These are phyloP conservation scores for Siniperca obscura DNA, from an alignment of 2,797 vertebrate species.

Conservation along the genomic window DNA sequence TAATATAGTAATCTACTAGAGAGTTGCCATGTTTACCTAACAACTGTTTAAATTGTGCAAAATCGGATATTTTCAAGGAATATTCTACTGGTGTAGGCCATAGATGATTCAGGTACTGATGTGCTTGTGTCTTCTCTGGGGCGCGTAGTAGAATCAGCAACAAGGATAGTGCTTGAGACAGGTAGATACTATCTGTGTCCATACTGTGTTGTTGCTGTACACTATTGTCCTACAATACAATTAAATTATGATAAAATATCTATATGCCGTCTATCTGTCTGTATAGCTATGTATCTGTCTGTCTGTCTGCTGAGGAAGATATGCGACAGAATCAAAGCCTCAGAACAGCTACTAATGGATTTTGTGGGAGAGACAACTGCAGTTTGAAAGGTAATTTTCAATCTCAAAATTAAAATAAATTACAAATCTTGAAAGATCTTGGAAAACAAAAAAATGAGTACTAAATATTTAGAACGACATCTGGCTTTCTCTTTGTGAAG, in stretches of 20 bases:
- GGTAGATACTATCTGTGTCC: not conserved
- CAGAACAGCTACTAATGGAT: conserved; percentile 1
- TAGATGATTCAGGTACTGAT: conserved; percentile 8
- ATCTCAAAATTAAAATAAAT: not conserved
- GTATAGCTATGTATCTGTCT: not conserved
- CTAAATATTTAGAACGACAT: not conserved
- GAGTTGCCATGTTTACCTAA: not conserved
- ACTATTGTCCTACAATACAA: not conserved
- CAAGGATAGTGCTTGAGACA: not conserved
- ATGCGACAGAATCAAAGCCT: not conserved
- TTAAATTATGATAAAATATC: too few relatives aligned
- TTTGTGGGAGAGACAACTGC: not conserved
- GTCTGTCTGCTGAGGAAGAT: not conserved
- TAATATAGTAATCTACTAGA: not conserved
- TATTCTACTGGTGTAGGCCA: not conserved
- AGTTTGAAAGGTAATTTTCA: conserved; percentile 3
- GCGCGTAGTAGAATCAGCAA: not conserved
- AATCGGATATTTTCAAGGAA: not conserved
- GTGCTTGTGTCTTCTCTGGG: not conserved
- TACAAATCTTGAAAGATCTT: not conserved
- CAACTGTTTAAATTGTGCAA: not conserved
- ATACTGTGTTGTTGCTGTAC: too few relatives aligned
- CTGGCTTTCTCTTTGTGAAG: not conserved
- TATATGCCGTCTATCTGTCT: not conserved
- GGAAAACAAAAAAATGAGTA: not conserved